Conservation (phyloP, 2,113 vertebrate species). For the Cariama cristata region DNA sequence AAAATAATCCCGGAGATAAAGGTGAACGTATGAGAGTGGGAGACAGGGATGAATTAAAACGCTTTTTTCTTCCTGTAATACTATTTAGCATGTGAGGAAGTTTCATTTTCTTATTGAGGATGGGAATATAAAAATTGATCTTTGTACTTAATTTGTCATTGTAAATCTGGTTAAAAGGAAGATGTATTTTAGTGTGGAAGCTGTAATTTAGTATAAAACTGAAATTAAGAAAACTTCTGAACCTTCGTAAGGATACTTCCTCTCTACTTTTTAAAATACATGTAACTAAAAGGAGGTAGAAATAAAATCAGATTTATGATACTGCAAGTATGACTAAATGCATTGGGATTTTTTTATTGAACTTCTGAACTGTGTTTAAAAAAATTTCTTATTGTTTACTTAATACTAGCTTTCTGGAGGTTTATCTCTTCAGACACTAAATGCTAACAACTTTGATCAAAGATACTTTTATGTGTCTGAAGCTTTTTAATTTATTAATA, state of each 20-base stretch:
- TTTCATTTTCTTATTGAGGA: background rate
- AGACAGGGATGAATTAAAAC: background rate
- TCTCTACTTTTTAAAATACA: background rate
- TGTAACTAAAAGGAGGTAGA: background rate
- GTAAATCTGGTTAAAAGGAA: background rate
- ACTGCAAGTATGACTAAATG: background rate
- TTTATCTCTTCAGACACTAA: background rate
- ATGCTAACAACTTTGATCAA: constrained; percentile 20
- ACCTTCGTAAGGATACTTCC: background rate
- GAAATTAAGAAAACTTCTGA: background rate
- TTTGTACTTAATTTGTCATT: background rate
- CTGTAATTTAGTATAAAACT: background rate
- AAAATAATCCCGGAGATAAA: background rate
- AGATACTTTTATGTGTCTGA: constrained; percentile 33
- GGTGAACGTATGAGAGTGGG: background rate
- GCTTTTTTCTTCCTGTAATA: background rate
- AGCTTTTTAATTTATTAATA: constrained; percentile 33
- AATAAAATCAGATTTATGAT: background rate
- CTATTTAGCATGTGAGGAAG: background rate
- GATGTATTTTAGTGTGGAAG: background rate
- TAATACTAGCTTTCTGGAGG: background rate
- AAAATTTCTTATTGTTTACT: background rate
- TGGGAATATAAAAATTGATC: background rate
- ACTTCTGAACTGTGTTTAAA: background rate
- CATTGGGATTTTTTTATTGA: background rate